phyloP scores from a whole-genome alignment of 2,797 vertebrate species.

The Hemibagrus guttatus region DNA sequence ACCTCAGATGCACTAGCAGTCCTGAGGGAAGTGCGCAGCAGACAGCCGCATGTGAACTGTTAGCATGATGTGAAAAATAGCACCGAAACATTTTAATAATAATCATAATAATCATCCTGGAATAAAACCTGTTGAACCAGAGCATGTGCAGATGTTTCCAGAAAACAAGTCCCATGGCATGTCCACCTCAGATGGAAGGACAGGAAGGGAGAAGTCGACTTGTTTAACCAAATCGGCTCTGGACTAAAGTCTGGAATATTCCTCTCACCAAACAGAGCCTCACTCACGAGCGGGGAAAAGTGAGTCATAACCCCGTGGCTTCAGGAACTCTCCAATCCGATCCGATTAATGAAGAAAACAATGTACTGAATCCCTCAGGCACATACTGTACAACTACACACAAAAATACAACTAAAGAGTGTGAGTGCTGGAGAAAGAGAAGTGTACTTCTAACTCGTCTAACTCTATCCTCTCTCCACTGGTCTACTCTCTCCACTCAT shows the following conservation, averaged over 20 bases:
- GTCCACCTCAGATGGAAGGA: neutral
- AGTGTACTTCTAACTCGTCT: too few species aligned
- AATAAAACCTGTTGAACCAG: neutral
- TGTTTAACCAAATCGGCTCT: slow-evolving; percentile 41
- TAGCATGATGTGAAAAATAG: slow-evolving; percentile 1
- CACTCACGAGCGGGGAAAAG: slow-evolving; percentile 61
- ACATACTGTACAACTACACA: too few species aligned
- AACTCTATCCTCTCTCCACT: too few species aligned
- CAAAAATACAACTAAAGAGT: too few species aligned
- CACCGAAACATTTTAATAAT: neutral
- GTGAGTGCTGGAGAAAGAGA: too few species aligned
- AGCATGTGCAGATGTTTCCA: slow-evolving; percentile 3
- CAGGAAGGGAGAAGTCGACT: slow-evolving; percentile 36
- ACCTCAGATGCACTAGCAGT: neutral
- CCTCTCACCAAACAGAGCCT: slow-evolving; percentile 60
- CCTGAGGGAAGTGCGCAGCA: neutral
- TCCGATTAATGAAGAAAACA: neutral
- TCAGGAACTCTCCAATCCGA: neutral
- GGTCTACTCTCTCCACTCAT: too few species aligned
- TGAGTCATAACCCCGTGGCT: slow-evolving; percentile 62
- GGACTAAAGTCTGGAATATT: slow-evolving; percentile 53
- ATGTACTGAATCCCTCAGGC: neutral
- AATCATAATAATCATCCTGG: neutral
- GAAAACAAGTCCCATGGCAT: neutral
- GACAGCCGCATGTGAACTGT: neutral